These are phyloP conservation scores for Drosophila basisetae DNA, from an alignment of 2,888 invertebrate species.

Conservation along the genomic window DNA sequence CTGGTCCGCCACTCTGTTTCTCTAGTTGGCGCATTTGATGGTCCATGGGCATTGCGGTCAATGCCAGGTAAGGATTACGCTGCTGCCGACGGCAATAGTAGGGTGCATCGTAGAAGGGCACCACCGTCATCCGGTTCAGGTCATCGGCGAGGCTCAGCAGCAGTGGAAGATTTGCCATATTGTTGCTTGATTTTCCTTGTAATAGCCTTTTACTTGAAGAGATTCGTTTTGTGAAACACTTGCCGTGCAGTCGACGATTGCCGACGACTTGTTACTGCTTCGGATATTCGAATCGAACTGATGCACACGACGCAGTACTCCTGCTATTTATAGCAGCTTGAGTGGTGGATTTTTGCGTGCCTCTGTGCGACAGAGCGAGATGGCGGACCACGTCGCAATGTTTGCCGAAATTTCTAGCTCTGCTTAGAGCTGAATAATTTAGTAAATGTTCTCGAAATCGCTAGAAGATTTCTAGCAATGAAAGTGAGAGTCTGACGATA, in stretches of 20 bases:
- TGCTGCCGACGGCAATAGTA: constrained; percentile 53
- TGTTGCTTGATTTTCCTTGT: not conserved
- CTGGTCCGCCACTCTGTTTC: constrained; percentile 43
- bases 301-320: constrained; percentile 24
- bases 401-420: constrained; percentile 51
- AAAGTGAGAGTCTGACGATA: constrained; percentile 56
- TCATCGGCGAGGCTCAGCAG: constrained; percentile 73
- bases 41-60: constrained; percentile 54
- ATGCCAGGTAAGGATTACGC: constrained; percentile 49
- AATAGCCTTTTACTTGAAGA: not conserved
- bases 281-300: constrained; percentile 62
- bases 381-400: constrained; percentile 8
- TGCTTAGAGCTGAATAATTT: not conserved
- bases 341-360: constrained; percentile 40
- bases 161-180: constrained; percentile 73
- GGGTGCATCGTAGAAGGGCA: constrained; percentile 62
- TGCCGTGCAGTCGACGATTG: not conserved
- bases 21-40: constrained; percentile 63
- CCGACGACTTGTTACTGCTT: constrained; percentile 37
- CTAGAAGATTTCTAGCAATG: constrained; percentile 35
- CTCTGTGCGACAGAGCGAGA: constrained; percentile 15
- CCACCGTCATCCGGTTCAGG: constrained; percentile 61
- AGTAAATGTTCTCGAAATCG: constrained; percentile 57
- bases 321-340: constrained; percentile 62
- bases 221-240: not conserved